These are phyloP conservation scores for Macroglossus sobrinus DNA, from an alignment of 2,113 vertebrate genomes.

Conservation along the genomic window DNA sequence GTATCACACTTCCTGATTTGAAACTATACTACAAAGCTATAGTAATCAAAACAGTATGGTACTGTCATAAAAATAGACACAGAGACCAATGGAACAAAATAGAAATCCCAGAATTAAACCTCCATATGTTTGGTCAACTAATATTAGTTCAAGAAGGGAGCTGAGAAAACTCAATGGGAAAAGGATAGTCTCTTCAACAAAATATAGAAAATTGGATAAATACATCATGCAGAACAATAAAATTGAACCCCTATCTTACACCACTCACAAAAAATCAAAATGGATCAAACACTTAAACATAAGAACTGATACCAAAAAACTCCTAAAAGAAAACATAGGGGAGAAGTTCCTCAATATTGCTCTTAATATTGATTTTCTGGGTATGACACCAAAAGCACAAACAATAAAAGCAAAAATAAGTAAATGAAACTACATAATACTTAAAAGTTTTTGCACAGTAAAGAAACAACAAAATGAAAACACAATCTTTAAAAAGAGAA, in stretches of 20 bases:
- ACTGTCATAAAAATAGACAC: background rate
- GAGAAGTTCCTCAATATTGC: background rate
- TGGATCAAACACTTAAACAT: background rate
- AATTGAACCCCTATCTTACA: background rate
- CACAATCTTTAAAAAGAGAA: background rate
- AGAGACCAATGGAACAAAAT: background rate
- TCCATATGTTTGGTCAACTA: background rate
- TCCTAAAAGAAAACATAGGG: background rate
- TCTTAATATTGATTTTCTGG: background rate
- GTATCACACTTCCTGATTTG: background rate
- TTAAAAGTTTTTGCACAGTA: background rate
- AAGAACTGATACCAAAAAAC: background rate
- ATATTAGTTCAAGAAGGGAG: background rate
- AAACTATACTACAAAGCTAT: background rate
- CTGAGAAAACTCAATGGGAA: background rate
- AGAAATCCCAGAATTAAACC: background rate
- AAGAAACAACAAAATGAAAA: background rate
- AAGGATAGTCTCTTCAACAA: background rate
- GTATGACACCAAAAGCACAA: background rate
- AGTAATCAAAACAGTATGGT: background rate
- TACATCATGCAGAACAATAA: background rate
- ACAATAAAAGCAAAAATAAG: background rate
- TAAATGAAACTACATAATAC: background rate
- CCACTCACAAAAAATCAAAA: background rate
- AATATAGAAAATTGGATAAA: background rate